A percentile compares a stretch with the other conserved stretches of the same genome.
Conservation (phyloP, 2,888 invertebrate genomes). For the Sycophila texana region DNA sequence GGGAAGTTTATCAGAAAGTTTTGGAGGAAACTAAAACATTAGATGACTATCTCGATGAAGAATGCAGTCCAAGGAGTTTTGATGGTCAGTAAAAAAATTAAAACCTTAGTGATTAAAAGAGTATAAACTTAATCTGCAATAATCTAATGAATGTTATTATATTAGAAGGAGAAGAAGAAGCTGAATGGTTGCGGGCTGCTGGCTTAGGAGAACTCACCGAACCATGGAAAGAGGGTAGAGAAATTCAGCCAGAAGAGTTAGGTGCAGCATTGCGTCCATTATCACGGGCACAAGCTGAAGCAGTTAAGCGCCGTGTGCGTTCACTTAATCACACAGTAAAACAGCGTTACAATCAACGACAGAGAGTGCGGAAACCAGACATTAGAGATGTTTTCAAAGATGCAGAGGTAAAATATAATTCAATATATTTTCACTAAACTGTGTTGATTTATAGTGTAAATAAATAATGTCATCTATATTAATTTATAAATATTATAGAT, state of each 20-base stretch:
- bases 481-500: constrained; percentile 75
- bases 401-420: constrained; percentile 80
- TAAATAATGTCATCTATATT: not conserved
- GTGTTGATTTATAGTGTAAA: constrained; percentile 9
- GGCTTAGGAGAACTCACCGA: constrained; percentile 84
- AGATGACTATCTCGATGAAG: constrained; percentile 80
- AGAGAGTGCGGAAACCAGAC: constrained; percentile 83
- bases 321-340: constrained; percentile 87
- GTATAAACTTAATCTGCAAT: not conserved
- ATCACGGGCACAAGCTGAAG: constrained; percentile 86
- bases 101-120: not conserved
- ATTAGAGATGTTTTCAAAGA: constrained; percentile 90
- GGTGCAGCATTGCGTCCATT: constrained; percentile 78
- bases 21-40: constrained; percentile 78
- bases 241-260: constrained; percentile 79
- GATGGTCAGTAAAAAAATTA: constrained; percentile 64
- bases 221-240: constrained; percentile 83
- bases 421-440: not conserved
- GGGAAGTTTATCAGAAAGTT: constrained; percentile 82
- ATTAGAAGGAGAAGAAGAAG: constrained; percentile 85
- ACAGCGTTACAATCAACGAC: constrained; percentile 75
- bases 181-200: constrained; percentile 85
- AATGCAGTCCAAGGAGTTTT: constrained; percentile 76
- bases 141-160: constrained; percentile 64
- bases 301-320: constrained; percentile 84